Percentiles rank a stretch among this genome's conserved stretches.
Conservation (phyloP, 1,140 invertebrate genomes). For the Camponotus vicinus region DNA sequence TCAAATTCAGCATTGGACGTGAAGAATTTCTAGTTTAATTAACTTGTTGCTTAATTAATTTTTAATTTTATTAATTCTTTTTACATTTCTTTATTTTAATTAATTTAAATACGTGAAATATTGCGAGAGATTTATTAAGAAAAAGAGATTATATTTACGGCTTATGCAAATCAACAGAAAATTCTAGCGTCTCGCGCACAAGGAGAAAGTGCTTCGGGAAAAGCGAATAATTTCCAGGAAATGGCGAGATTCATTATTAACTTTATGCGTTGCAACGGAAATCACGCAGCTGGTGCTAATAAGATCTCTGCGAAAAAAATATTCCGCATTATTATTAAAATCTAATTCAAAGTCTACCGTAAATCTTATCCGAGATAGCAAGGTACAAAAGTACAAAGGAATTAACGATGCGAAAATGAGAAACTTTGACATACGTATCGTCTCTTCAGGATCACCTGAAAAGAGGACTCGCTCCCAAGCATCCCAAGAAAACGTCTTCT, state of each 20-base stretch:
- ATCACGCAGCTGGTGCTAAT: neutral
- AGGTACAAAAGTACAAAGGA: neutral
- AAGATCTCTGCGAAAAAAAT: neutral
- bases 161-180: slow-evolving; percentile 29
- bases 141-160: neutral
- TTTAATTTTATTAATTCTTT: too few relatives aligned
- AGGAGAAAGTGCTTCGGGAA: slow-evolving; percentile 36
- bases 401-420: slow-evolving; percentile 15
- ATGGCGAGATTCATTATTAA: slow-evolving; percentile 25
- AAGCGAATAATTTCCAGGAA: slow-evolving; percentile 32
- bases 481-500: slow-evolving; percentile 48
- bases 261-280: neutral
- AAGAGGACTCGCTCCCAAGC: slow-evolving; percentile 29
- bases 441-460: slow-evolving; percentile 17
- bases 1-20: neutral
- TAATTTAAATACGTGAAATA: neutral
- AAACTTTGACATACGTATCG: slow-evolving; percentile 3
- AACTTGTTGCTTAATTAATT: neutral
- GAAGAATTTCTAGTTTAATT: neutral
- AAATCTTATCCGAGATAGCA: neutral
- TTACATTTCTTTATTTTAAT: neutral
- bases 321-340: slow-evolving; percentile 4
- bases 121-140: neutral
- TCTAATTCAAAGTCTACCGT: neutral
- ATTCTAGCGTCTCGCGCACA: slow-evolving; percentile 1